These are phyloP conservation scores for Cetoscarus ocellatus DNA, from an alignment of 2,797 vertebrate species.

Conservation along the genomic window DNA sequence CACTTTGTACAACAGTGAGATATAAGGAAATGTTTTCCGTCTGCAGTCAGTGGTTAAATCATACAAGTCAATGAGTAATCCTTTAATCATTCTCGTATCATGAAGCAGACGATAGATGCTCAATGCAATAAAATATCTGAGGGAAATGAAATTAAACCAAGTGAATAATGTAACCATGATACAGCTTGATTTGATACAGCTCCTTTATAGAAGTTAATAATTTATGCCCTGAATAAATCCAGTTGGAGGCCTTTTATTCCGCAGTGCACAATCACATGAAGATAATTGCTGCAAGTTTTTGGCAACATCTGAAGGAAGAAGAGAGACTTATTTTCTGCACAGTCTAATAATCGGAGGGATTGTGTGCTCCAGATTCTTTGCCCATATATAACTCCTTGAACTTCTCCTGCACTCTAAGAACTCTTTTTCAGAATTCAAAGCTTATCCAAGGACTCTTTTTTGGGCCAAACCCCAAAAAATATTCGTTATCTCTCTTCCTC, in stretches of 20 bases:
- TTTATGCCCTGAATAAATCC: background rate
- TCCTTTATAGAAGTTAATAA: no score
- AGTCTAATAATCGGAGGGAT: background rate
- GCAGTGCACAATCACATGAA: background rate
- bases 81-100: no score
- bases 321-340: background rate
- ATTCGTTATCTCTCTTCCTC: background rate
- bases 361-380: constrained; percentile 12
- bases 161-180: no score
- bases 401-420: background rate
- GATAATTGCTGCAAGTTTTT: background rate
- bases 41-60: no score
- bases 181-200: no score
- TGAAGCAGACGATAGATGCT: no score
- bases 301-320: background rate
- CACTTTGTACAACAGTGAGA: no score
- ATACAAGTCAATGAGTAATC: no score
- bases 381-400: constrained; percentile 21
- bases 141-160: no score
- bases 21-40: no score
- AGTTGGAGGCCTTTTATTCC: background rate
- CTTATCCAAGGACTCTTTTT: constrained; percentile 9
- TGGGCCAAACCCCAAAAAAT: constrained; percentile 4
- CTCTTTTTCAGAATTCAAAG: constrained; percentile 17
- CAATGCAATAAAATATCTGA: no score